A percentile compares a stretch with the other conserved stretches of the same genome.
Conservation (phyloP, 2,888 invertebrate species). For the Brenthis daphne region DNA sequence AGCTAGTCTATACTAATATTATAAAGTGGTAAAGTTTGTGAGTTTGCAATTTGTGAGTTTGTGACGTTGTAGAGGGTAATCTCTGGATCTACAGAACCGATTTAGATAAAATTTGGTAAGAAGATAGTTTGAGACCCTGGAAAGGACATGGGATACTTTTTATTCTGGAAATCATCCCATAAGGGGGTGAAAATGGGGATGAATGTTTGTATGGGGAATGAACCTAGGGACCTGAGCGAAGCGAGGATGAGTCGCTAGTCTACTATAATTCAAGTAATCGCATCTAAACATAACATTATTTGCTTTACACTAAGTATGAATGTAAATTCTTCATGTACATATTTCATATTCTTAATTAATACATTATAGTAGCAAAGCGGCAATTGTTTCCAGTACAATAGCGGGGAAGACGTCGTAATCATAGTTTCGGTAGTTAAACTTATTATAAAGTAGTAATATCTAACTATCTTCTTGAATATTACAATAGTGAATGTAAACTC, state of each 20-base stretch:
- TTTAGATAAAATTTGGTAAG: too few relatives aligned
- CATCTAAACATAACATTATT: background rate
- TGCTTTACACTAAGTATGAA: background rate
- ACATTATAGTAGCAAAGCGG: conserved; percentile 12
- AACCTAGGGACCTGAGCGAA: too few relatives aligned
- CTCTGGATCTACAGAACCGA: too few relatives aligned
- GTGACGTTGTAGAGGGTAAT: too few relatives aligned
- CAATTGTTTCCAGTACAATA: conserved; percentile 12
- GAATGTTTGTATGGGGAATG: too few relatives aligned
- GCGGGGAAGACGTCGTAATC: conserved; percentile 14
- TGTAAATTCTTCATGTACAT: background rate
- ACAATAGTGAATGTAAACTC: conserved; percentile 5
- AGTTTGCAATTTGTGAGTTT: too few relatives aligned
- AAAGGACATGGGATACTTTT: too few relatives aligned
- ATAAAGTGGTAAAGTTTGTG: too few relatives aligned
- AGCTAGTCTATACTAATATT: background rate
- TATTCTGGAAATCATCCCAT: too few relatives aligned
- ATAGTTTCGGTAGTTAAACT: conserved; percentile 26
- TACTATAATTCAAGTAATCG: background rate
- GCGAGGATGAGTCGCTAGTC: background rate
- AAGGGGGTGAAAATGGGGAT: too few relatives aligned
- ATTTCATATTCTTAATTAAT: conserved; percentile 20
- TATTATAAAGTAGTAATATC: conserved; percentile 8
- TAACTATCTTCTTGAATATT: background rate
- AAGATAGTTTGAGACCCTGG: too few relatives aligned